Base-by-base conservation (phyloP, 2,888 invertebrate species). In the Marronus borbonicus region DNA sequence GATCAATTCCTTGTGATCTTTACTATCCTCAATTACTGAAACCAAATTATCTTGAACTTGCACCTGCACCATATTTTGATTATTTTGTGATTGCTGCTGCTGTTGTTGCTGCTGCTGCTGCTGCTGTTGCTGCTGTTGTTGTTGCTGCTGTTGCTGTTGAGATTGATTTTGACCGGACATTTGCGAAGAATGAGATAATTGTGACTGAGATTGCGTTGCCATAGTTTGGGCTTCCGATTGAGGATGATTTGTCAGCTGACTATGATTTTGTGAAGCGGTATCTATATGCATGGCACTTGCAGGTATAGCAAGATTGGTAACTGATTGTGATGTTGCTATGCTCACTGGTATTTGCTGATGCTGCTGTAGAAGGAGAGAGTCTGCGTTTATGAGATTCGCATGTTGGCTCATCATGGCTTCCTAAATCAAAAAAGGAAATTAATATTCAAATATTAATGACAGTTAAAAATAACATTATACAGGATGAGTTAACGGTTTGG, bases 331-430 rank as follows among this genome's bases (percentile, higher is more conserved):
- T 74, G 87, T 87, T 20, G 88, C 84, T 77, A 88, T 87, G 80
- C 87, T 88, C 20, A 88, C 88, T 12, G 88, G 88, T 77, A 89
- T 88, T 82, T 89, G 89, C 3, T 86, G 83, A 80, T 89, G 88
- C 77, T 89, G 88, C 77, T 88, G 88, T 17, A 89, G 81, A 14
- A 89, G 84, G 69, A 89, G 82, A 31, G 88, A 87, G 78, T 88
- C 88, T 55, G 87, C 84, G 72, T 87, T 86, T 68, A 89, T 84
- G 24, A 89, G 90, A 3, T 87, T 85, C 3, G 88, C 83, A 86
- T 92, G 92, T 81, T 92, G 92, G n/a, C 91, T 90, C 77, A 92
- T 88, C 85, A 92, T 86, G 31, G 86, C 84, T 81, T 89, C 89
- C 88, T 89, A 81, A 44, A 84, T 49, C 50, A 36, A 55, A 76